A percentile compares a stretch with the other conserved stretches of the same genome.
Conservation (phyloP, 2,888 invertebrate genomes). For the Sympetrum striolatum region DNA sequence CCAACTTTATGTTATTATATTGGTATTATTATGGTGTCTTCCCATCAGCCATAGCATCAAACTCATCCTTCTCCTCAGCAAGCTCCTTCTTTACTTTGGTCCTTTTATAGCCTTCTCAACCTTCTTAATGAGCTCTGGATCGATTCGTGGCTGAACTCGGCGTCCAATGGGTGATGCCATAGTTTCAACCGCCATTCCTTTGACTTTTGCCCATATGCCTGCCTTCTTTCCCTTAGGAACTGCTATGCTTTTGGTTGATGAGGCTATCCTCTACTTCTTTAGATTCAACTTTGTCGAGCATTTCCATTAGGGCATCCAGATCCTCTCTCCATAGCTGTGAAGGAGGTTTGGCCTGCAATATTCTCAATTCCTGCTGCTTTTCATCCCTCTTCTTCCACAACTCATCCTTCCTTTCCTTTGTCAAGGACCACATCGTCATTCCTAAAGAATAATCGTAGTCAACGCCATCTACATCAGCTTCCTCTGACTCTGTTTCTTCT, state of each 20-base stretch:
- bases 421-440: conserved; percentile 96
- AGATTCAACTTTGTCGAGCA: conserved; percentile 69
- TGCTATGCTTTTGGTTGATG: conserved; percentile 57
- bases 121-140: conserved; percentile 78
- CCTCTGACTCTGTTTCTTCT: conserved; percentile 56
- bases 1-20: too few species aligned
- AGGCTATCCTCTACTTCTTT: conserved; percentile 74
- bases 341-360: conserved; percentile 74
- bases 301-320: conserved; percentile 75
- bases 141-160: conserved; percentile 74
- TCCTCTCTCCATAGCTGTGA: conserved; percentile 87
- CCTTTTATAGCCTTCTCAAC: conserved; percentile 72
- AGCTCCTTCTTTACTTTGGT: conserved; percentile 54
- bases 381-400: conserved; percentile 83
- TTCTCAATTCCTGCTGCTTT: conserved; percentile 71
- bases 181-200: conserved; percentile 65
- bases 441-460: conserved; percentile 94
- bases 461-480: conserved; percentile 62
- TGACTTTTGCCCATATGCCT: conserved; percentile 57
- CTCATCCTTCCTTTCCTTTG: conserved; percentile 91
- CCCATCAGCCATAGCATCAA: conserved; percentile 66
- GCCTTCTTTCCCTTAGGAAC: conserved; percentile 64
- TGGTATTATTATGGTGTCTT: too few species aligned
- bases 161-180: conserved; percentile 70
- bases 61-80: conserved; percentile 68